Evolutionary conservation across 2,888 invertebrate species (phyloP), one percentile per base, ranked within the genome.

Genomic region (Cryptocheilus praepositus): DNA sequence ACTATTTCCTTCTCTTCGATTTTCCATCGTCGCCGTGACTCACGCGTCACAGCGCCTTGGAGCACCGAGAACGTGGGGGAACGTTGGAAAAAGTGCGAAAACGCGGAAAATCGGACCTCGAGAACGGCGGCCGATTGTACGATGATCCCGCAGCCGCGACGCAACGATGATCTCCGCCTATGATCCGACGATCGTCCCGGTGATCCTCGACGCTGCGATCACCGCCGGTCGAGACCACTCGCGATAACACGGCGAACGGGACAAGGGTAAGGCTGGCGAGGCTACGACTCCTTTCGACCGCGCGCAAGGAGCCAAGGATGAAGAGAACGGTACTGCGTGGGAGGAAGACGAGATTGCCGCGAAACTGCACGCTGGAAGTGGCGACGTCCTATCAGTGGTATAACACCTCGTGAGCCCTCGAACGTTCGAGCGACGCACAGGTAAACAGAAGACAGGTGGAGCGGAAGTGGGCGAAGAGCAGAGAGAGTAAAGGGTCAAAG

Each of bases 251-350:
- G 3, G 16, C 46, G 46, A n/a, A 15, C 53, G 46, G 49, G 43
- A 36, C 11, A 4, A 43, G 25, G 55, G 43, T 18, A 43, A 15
- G 44, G 49, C 15, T 36, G 36, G 15, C 71, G 73, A 67, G 61
- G 49, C 49, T 49, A 49, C 2, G 16, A 77, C 76, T 67, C 78
- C 78, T 75, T 75, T 75, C 78, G 8, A 18, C 18, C 49, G 49
- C 49, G 49, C 8, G 49, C 15, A 18, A 49, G 18, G 49, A 49
- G 49, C 49, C 49, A 25, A 60, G 49, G 56, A 56, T 56, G 56
- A 56, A 44, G 56, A 56, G 2, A 44, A n/a, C 56, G 44, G 21
- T 43, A 56, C 19, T 43, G 15, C 36, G 19, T 22, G 54, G n/a
- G 22, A 43, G 49, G 70, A 51, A 21, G 56, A 57, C 55, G 67